Conservation (phyloP, 2,113 vertebrate species). For the Thalassarche chlororhynchos region DNA sequence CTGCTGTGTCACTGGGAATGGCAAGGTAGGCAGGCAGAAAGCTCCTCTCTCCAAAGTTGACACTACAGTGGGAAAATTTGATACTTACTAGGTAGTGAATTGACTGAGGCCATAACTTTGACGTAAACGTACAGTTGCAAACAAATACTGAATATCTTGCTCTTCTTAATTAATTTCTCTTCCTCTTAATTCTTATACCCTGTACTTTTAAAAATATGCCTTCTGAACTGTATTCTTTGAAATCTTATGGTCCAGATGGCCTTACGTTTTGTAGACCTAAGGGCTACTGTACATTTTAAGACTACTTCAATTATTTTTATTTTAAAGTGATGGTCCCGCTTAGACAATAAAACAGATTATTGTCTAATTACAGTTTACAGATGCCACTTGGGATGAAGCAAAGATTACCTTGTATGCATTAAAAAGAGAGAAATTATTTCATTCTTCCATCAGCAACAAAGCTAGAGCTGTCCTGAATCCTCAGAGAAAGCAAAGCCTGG, state of each 20-base stretch:
- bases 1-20: constrained; percentile 73
- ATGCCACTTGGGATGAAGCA: not conserved
- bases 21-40: constrained; percentile 41
- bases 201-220: not conserved
- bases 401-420: not conserved
- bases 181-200: not conserved
- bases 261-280: not conserved
- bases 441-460: not conserved
- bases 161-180: not conserved
- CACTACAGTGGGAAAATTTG: constrained; percentile 65
- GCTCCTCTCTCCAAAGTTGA: not conserved
- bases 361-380: not conserved
- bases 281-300: not conserved
- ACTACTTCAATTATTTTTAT: not conserved
- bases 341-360: not conserved
- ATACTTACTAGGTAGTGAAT: constrained; percentile 27
- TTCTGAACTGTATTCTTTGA: not conserved
- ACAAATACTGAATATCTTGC: not conserved
- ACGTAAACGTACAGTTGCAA: not conserved
- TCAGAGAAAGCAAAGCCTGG: not conserved
- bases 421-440: not conserved
- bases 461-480: not conserved
- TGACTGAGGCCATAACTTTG: not conserved
- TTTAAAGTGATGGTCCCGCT: not conserved
- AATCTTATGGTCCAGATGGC: not conserved